These are phyloP conservation scores for Salvelinus fontinalis DNA, from an alignment of 2,113 vertebrate species.

Conservation along the genomic window DNA sequence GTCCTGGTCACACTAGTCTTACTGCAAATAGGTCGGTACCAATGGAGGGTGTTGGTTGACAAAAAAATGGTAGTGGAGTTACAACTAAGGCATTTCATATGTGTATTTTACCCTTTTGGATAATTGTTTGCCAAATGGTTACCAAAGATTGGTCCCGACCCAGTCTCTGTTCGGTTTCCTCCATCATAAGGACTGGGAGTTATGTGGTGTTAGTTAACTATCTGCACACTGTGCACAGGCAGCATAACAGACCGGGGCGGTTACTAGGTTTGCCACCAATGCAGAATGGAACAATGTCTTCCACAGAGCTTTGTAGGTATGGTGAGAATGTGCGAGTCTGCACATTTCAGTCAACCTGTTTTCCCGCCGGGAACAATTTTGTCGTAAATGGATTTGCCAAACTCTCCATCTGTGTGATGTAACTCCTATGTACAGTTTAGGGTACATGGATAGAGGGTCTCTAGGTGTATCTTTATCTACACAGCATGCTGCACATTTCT, in stretches of 20 bases:
- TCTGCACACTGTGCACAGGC: constrained; percentile 15
- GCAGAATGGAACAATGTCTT: constrained; percentile 63
- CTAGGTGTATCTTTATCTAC: too few species aligned
- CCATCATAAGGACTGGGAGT: background rate
- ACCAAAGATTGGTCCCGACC: too few species aligned
- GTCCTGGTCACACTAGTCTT: too few species aligned
- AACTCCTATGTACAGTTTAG: too few species aligned
- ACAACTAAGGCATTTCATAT: too few species aligned
- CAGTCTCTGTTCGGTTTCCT: too few species aligned
- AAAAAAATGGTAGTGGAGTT: too few species aligned
- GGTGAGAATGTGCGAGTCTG: constrained; percentile 64
- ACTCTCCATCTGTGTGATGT: background rate
- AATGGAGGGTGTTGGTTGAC: constrained; percentile 43
- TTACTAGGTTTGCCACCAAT: constrained; percentile 60
- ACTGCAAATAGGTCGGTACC: constrained; percentile 61
- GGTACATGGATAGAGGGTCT: too few species aligned
- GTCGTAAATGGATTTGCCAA: constrained; percentile 24
- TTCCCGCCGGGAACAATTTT: constrained; percentile 44
- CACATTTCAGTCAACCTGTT: constrained; percentile 60
- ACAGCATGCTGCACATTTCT: too few species aligned
- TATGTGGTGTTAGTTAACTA: constrained; percentile 10
- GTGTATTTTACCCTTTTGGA: too few species aligned
- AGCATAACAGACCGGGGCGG: constrained; percentile 14
- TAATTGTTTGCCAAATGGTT: too few species aligned
- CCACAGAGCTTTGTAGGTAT: constrained; percentile 59